These are phyloP conservation scores for Brachystomella parvula DNA, from an alignment of 1,140 invertebrate species.

Conservation along the genomic window DNA sequence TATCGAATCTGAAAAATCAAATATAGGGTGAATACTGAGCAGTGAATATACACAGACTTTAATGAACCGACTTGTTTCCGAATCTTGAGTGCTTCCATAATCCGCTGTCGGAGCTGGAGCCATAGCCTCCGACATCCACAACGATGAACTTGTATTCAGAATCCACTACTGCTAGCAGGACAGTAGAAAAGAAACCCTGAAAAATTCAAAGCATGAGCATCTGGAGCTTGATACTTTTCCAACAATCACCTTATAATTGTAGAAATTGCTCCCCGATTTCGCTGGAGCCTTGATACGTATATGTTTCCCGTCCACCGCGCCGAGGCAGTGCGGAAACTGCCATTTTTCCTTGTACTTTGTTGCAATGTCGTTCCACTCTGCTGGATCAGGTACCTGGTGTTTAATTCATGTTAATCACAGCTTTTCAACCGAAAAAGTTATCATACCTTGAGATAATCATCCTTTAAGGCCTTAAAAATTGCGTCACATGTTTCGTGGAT, in stretches of 20 bases:
- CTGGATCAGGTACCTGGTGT: no score
- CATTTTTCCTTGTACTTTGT: slow-evolving; percentile 23
- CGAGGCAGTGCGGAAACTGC: slow-evolving; percentile 41
- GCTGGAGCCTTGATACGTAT: slow-evolving; percentile 33
- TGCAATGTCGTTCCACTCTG: not conserved
- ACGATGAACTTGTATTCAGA: slow-evolving; percentile 39
- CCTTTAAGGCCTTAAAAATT: no score
- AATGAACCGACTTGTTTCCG: slow-evolving; percentile 17
- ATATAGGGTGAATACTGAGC: no score
- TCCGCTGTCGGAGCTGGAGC: slow-evolving; percentile 31
- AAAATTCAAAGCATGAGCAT: no score
- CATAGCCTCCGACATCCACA: slow-evolving; percentile 40
- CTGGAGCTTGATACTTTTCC: no score
- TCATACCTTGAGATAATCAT: no score
- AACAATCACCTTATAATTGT: slow-evolving; percentile 48
- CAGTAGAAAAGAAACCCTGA: slow-evolving; percentile 37
- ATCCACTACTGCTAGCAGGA: slow-evolving; percentile 40
- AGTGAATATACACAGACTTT: no score
- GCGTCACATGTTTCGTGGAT: no score
- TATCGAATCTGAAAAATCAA: no score
- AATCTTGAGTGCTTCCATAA: slow-evolving; percentile 7
- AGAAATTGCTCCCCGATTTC: slow-evolving; percentile 42
- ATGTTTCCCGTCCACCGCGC: slow-evolving; percentile 43
- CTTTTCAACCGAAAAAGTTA: no score
- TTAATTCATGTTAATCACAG: no score